Evolutionary conservation across 2,113 vertebrate species (phyloP), one percentile per base, ranked within the genome.

Genomic region (Falco punctatus): DNA sequence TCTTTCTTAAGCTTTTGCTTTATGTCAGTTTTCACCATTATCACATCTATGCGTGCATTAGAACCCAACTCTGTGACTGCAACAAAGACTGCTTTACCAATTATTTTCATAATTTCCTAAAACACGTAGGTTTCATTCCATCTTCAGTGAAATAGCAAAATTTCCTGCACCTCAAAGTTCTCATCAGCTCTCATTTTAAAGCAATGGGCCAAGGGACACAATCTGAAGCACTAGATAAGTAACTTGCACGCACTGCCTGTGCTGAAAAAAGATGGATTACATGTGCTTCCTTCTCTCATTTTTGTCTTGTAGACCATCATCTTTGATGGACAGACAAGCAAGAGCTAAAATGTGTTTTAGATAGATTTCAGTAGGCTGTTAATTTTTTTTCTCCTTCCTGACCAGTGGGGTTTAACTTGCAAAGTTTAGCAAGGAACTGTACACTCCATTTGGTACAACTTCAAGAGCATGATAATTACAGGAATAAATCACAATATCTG

Each of bases 401-500:
- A 77, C 84, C 86, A 66, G 40, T 42, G 92, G 75, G 80, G 91
- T 94, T 95, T 88, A 66, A 90, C 72, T 92, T 51, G 9, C 80
- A 80, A 26, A 69, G 49, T 78, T 90, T 83, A 91, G 58, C 69
- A 44, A 64, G 69, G 75, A 94, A 49, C 59, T 66, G 30, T 67
- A 81, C 71, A 23, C 75, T 93, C 55, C 26, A 58, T 81, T 95
- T 91, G 49, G 73, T 94, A 65, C 55, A 70, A 66, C 55, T 94
- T 95, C 94, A 96, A 71, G 35, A 97, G 73, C 81, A 72, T n/a
- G 64, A 44, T 96, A 97, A 97, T 97, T 97, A 88, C 69, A 87
- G 59, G 46, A 96, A 96, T 97, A 97, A 97, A 96, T 97, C 96
- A 96, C 54, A 42, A 33, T 92, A 89, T 90, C 88, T 89, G 73